phyloP scores from a whole-genome alignment of 2,888 invertebrate species.

The Sminthurinus aureus region DNA sequence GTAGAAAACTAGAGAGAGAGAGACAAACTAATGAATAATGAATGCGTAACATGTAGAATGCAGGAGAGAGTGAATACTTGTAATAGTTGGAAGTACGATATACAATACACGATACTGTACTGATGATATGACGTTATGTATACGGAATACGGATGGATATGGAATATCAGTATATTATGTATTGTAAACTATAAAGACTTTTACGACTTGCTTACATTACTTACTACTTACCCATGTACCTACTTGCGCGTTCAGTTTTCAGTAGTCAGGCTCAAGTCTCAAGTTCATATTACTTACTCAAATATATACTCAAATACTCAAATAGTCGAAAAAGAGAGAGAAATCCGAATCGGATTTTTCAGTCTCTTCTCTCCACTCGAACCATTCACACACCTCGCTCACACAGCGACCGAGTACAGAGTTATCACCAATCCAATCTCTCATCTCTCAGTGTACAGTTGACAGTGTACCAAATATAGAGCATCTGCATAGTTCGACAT shows the following conservation, averaged over 20 bases:
- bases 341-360: slow-evolving; percentile 35
- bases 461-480: background rate
- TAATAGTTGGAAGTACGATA: too few species aligned
- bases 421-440: background rate
- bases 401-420: background rate
- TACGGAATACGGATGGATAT: background rate
- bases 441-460: background rate
- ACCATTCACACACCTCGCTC: slow-evolving; percentile 14
- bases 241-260: too few species aligned
- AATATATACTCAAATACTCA: too few species aligned
- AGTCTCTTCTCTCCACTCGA: slow-evolving; percentile 32
- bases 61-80: background rate
- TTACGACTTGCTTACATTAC: background rate
- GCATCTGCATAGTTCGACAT: too few species aligned
- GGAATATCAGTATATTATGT: too few species aligned
- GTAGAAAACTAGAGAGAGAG: background rate
- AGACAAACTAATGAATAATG: background rate
- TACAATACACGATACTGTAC: too few species aligned
- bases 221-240: background rate
- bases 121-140: too few species aligned
- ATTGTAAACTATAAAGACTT: background rate
- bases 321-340: background rate
- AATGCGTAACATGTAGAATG: background rate
- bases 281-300: background rate
- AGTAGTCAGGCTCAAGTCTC: background rate